Evolutionary conservation across 2,888 invertebrate genomes (phyloP), one percentile per base, ranked within the genome.

Genomic region (Rambutsinella grinnellia): DNA sequence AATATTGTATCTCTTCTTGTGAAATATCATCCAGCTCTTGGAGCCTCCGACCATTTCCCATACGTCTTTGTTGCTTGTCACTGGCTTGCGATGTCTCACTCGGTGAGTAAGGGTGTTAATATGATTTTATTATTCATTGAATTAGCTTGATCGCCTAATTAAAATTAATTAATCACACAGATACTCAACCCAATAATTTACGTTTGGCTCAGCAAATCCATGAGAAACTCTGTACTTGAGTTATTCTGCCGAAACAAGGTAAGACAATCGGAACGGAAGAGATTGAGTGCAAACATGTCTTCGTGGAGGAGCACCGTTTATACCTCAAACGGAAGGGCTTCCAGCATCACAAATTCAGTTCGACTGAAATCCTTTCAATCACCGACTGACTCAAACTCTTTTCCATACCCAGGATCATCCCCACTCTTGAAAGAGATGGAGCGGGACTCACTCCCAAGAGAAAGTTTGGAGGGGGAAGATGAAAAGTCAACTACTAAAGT

Each of bases 141-240:
- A n/a, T n/a, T n/a, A n/a, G n/a, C n/a, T n/a, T n/a, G n/a, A n/a
- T n/a, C n/a, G n/a, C n/a, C n/a, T n/a, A n/a, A n/a, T n/a, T n/a
- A n/a, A n/a, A n/a, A n/a, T n/a, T n/a, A n/a, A n/a, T n/a, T n/a
- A n/a, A n/a, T n/a, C n/a, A n/a, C n/a, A n/a, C n/a, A n/a, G n/a
- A n/a, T n/a, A n/a, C n/a, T 84, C 80, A 86, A 86, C 71, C 85
- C 85, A 21, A 78, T 86, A 68, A 86, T 86, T 65, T 85, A 85
- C 75, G 85, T 85, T 74, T 85, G 85, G 84, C 84, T 86, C 83
- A 87, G 87, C 79, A 84, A 82, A 62, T 62, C 68, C 23, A 68
- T 75, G 21, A 47, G 75, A 19, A 24, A 15, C 26, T 54, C 68
- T 1, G 63, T 75, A 6, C 27, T 75, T 24, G 68, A 68, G 21